Evolutionary conservation across 1,140 invertebrate species (phyloP), one percentile per base, ranked within the genome.

Genomic region (Bombus terrestris): DNA sequence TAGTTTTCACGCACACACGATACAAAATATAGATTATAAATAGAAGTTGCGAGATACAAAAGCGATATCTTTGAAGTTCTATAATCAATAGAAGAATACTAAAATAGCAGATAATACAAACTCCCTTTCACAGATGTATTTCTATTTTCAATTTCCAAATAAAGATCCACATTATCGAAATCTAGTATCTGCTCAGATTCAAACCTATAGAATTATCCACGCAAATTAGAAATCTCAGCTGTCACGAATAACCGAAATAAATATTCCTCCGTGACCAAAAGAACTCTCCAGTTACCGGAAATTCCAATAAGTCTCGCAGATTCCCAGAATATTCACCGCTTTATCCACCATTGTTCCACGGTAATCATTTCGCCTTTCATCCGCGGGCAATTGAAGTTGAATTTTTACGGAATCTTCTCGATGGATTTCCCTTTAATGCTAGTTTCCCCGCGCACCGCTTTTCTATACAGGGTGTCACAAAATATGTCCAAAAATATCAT

Each of bases 401-500:
- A 76, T 83, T 83, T 73, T 83, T 76, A 68, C 62, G 73, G 81
- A 53, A 83, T 76, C 59, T 53, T 32, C 59, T 9, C 32, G 37
- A 43, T 66, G 39, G 8, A 13, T 25, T n/a, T 83, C 15, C 43
- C 32, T 39, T 53, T 32, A 18, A 62, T 32, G 28, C n/a, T 6
- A 15, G 13, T 13, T 12, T n/a, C 8, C 18, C 18, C 18, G 15
- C 47, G 47, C 6, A 22, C 18, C 5, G 47, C 0, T 53, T 22
- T 53, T 18, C 18, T 53, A 53, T 53, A 53, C 47, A 53, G 47
- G 47, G 6, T 22, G 47, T 53, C 47, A 2, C 47, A 53, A 53
- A 53, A 3, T 53, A 53, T 2, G 6, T 53, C 18, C 18, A 53
- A 53, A 53, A 53, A 22, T 53, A 53, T 53, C 47, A 53, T 53